Conservation (phyloP, 2,113 vertebrate species). For the Ciconia stormi region DNA sequence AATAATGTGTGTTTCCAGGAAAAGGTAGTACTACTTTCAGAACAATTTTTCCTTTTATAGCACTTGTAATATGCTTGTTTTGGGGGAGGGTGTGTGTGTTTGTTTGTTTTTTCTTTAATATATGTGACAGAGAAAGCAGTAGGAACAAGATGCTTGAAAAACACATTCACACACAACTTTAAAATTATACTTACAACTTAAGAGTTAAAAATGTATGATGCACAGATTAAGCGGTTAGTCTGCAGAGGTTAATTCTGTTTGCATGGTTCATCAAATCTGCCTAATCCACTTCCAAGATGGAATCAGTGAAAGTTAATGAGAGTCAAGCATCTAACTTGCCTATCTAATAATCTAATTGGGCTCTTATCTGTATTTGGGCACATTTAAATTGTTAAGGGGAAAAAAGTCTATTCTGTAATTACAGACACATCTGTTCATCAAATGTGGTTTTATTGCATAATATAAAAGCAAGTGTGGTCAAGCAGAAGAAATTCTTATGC, state of each 20-base stretch:
- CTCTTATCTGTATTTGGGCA: slow-evolving; percentile 32
- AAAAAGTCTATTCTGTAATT: not conserved
- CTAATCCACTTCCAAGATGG: slow-evolving; percentile 39
- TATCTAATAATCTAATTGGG: slow-evolving; percentile 51
- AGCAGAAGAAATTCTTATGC: not conserved
- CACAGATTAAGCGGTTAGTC: not conserved
- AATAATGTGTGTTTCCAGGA: not conserved
- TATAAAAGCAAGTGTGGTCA: not conserved
- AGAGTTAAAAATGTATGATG: slow-evolving; percentile 3
- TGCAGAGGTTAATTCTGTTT: slow-evolving; percentile 47
- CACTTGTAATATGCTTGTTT: not conserved
- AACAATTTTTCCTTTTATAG: not conserved
- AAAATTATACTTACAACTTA: not conserved
- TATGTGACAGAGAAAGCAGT: not conserved
- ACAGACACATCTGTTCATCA: not conserved
- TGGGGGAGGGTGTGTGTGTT: fast-evolving
- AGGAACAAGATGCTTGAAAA: not conserved
- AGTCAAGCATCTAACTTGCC: slow-evolving; percentile 9
- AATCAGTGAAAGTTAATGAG: slow-evolving; percentile 50
- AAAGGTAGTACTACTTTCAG: not conserved
- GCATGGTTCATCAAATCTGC: slow-evolving; percentile 33
- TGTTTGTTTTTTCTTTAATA: not conserved
- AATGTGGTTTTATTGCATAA: not conserved
- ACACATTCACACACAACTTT: not conserved
- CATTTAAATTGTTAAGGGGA: not conserved